Evolutionary conservation across 1,140 invertebrate genomes (phyloP).

Genomic region (Nixonia krombeini): DNA sequence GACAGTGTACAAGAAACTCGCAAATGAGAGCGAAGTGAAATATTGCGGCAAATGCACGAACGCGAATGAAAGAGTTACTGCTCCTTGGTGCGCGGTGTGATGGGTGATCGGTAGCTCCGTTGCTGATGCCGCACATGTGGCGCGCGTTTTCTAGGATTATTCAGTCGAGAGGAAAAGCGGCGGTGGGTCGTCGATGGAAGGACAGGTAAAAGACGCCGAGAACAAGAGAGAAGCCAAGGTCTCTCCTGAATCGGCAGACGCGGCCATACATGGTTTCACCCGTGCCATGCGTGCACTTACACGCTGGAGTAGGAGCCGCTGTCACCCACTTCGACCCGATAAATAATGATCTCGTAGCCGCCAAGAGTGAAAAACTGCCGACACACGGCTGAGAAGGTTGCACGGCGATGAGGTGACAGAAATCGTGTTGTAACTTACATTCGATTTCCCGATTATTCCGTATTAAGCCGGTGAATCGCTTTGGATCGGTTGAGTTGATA

Average conservation of each 20-base stretch:
- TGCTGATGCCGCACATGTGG: constrained; percentile 6
- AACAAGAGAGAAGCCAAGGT: constrained; percentile 18
- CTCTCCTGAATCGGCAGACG: constrained; percentile 45
- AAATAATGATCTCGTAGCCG: constrained; percentile 25
- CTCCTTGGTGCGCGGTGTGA: no score
- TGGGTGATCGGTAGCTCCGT: constrained; percentile 3
- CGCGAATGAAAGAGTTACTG: constrained; percentile 30
- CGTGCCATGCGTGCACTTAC: constrained; percentile 10
- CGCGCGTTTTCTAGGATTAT: constrained; percentile 11
- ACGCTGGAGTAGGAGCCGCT: constrained; percentile 29
- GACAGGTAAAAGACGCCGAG: constrained; percentile 15
- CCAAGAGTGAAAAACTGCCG: constrained; percentile 1
- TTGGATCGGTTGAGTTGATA: background rate
- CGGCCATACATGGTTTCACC: constrained; percentile 52
- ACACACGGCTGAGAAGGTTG: background rate
- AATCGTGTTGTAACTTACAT: background rate
- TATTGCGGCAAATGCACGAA: constrained; percentile 1
- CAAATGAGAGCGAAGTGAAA: background rate
- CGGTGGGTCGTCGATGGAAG: constrained; percentile 3
- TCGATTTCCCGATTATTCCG: background rate
- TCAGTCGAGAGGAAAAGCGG: constrained; percentile 18
- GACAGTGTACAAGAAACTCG: no score
- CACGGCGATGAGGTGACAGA: background rate
- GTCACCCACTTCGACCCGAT: constrained; percentile 42
- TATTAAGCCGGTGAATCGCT: background rate